Percentiles rank a stretch among this genome's conserved stretches.
These are phyloP conservation scores for Echinops telfairi DNA, from an alignment of 2,113 vertebrate genomes.

Conservation along the genomic window DNA sequence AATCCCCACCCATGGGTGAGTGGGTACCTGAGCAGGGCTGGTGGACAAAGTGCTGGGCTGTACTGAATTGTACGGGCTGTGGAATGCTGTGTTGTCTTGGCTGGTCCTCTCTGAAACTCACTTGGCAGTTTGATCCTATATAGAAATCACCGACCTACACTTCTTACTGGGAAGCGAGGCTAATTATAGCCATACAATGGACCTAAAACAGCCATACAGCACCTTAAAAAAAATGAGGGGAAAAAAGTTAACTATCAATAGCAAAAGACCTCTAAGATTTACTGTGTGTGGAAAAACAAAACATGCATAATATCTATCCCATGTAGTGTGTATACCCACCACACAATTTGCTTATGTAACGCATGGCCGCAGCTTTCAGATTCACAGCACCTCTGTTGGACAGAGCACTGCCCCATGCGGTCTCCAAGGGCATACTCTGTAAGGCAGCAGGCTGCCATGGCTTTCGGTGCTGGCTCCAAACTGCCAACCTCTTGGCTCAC, in stretches of 20 bases:
- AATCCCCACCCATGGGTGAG: background rate
- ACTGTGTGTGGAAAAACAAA: background rate
- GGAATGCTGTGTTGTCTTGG: background rate
- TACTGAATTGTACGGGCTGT: background rate
- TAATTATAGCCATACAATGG: background rate
- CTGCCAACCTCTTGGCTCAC: no score
- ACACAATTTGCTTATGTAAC: background rate
- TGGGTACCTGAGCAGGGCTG: background rate
- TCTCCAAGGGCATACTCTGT: no score
- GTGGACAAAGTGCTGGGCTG: background rate
- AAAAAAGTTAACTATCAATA: background rate
- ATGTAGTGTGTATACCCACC: background rate
- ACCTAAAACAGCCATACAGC: background rate
- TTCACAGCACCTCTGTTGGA: no score
- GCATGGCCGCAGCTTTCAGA: no score
- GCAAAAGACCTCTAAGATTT: background rate
- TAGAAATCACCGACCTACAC: background rate
- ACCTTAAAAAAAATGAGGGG: background rate
- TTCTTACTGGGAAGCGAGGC: background rate
- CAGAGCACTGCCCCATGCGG: no score
- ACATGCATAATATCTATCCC: background rate
- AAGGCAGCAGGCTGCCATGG: no score
- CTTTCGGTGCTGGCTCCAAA: no score
- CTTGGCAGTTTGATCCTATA: background rate
- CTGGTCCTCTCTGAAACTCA: background rate